Conservation (phyloP, 2,113 vertebrate genomes). For the Hypanus sabinus region DNA sequence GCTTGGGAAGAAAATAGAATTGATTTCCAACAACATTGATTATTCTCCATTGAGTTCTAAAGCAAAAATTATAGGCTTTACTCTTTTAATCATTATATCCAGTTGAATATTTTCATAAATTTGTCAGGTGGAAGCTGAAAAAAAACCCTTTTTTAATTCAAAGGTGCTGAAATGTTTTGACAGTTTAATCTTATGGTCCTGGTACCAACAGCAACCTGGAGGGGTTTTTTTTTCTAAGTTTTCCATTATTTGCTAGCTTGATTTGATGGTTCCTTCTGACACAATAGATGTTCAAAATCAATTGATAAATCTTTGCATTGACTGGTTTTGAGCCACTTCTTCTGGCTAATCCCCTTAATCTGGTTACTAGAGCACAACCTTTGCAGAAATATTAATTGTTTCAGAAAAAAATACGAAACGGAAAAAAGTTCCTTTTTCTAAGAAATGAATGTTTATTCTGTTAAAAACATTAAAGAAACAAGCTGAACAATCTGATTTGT, state of each 20-base stretch:
- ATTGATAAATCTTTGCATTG: constrained; percentile 30
- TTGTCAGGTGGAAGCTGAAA: neutral
- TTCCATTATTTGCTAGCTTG: neutral
- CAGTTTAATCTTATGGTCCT: neutral
- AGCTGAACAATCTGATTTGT: neutral
- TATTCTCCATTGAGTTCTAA: neutral
- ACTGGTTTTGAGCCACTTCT: constrained; percentile 25
- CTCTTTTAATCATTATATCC: constrained; percentile 8
- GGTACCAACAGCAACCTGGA: neutral
- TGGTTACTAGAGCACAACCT: neutral
- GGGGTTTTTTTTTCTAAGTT: neutral
- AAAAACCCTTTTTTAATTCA: neutral
- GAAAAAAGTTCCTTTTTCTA: neutral
- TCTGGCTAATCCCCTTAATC: neutral
- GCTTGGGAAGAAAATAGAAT: neutral
- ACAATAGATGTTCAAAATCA: constrained; percentile 23
- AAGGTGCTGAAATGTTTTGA: constrained; percentile 8
- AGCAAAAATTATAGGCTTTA: neutral
- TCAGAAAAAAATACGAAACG: neutral
- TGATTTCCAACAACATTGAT: constrained; percentile 16
- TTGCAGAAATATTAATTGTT: constrained; percentile 27
- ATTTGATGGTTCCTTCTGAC: neutral
- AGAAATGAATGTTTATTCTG: neutral
- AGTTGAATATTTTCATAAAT: neutral
- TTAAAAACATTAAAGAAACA: neutral